A percentile compares a stretch with the other conserved stretches of the same genome.
Evolutionary conservation across 2,113 vertebrate species (phyloP).

Genomic region (Perca fluviatilis): DNA sequence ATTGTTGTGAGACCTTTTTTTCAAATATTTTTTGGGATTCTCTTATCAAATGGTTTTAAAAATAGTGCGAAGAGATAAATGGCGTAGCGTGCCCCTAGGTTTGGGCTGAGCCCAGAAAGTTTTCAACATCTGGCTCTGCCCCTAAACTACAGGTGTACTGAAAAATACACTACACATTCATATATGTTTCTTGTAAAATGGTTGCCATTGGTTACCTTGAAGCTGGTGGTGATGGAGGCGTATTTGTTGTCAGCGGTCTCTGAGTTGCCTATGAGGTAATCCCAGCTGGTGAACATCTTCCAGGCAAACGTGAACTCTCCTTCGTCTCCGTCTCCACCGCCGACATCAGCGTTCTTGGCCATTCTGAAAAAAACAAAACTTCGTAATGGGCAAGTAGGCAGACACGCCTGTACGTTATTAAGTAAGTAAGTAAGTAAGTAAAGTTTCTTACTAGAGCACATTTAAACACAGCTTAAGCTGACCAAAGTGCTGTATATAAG

Average conservation of each 20-base stretch:
- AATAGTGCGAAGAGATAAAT: no score
- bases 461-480: no score
- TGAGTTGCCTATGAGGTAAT: slow-evolving; percentile 97
- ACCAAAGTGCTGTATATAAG: no score
- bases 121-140: no score
- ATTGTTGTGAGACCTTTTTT: no score
- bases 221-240: slow-evolving; percentile 97
- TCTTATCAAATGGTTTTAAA: no score
- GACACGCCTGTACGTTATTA: no score
- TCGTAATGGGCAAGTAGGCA: background rate
- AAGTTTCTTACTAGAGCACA: no score
- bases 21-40: no score
- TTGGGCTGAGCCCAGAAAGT: background rate
- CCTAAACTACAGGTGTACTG: background rate
- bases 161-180: background rate
- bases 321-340: slow-evolving; percentile 90
- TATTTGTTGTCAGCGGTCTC: slow-evolving; percentile 98
- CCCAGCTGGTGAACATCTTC: slow-evolving; percentile 99
- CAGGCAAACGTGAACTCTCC: slow-evolving; percentile 94
- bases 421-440: no score
- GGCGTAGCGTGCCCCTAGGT: no score
- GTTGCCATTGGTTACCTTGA: slow-evolving; percentile 88
- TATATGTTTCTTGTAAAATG: background rate
- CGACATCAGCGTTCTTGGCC: slow-evolving; percentile 94
- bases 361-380: slow-evolving; percentile 86